These are phyloP conservation scores for Leptura quadrifasciata DNA, from an alignment of 2,888 invertebrate genomes.

Conservation along the genomic window DNA sequence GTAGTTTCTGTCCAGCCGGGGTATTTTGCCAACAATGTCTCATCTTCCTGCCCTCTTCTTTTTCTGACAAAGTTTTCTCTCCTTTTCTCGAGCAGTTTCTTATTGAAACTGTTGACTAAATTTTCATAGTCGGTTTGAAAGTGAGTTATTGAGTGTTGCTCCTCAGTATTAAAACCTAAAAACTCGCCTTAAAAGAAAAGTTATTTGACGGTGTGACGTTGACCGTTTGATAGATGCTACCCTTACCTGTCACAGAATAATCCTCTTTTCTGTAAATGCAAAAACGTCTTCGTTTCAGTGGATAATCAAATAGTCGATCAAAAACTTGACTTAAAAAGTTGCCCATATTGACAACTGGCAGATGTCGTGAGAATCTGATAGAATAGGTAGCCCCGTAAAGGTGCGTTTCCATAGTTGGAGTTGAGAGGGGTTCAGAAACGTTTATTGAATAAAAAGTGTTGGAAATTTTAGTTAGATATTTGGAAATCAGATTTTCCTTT, in stretches of 20 bases:
- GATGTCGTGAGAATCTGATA: too few species aligned
- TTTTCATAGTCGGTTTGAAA: conserved; percentile 44
- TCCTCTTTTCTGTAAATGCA: conserved; percentile 35
- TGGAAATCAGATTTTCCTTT: too few species aligned
- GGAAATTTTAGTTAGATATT: too few species aligned
- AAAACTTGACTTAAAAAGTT: conserved; percentile 30
- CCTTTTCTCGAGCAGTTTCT: conserved; percentile 43
- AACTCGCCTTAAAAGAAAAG: conserved; percentile 18
- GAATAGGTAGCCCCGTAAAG: too few species aligned
- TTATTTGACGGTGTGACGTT: neutral
- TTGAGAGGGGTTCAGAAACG: too few species aligned
- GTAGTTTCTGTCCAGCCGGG: conserved; percentile 79
- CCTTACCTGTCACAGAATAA: conserved; percentile 40
- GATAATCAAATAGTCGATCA: conserved; percentile 46
- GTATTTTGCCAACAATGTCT: conserved; percentile 68
- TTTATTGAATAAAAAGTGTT: too few species aligned
- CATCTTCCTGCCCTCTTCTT: conserved; percentile 41
- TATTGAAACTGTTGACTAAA: conserved; percentile 45
- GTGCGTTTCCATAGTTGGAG: too few species aligned
- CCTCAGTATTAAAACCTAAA: conserved; percentile 10
- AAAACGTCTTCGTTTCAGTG: conserved; percentile 42
- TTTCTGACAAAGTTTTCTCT: conserved; percentile 32
- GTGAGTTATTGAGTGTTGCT: conserved; percentile 9
- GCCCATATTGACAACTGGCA: conserved; percentile 43
- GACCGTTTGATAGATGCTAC: neutral